Evolutionary conservation across 1,140 invertebrate genomes (phyloP).

Genomic region (Diuraphis noxia): DNA sequence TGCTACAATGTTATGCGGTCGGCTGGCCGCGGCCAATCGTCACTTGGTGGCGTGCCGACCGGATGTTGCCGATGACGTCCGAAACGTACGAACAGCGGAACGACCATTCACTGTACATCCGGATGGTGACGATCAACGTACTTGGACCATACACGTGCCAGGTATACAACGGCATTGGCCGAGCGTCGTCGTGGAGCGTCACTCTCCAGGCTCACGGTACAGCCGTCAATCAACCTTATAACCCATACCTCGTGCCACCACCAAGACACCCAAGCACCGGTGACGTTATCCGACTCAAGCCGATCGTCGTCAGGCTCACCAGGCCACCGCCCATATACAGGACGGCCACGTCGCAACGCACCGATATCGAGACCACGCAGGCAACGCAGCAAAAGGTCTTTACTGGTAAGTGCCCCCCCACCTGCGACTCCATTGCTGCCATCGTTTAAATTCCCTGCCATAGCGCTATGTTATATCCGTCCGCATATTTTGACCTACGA

Average conservation of each 20-base stretch:
- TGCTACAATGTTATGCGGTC: slow-evolving; percentile 78
- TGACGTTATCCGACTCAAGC: slow-evolving; percentile 54
- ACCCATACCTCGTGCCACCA: slow-evolving; percentile 60
- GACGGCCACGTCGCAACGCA: not conserved
- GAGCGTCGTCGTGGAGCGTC: slow-evolving; percentile 74
- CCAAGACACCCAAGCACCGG: slow-evolving; percentile 57
- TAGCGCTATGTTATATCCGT: not conserved
- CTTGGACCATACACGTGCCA: slow-evolving; percentile 85
- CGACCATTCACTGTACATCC: slow-evolving; percentile 75
- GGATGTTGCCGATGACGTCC: slow-evolving; percentile 71
- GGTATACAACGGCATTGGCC: slow-evolving; percentile 80
- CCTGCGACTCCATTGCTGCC: not conserved
- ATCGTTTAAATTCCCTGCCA: not conserved
- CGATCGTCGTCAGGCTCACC: slow-evolving; percentile 37
- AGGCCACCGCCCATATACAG: slow-evolving; percentile 56
- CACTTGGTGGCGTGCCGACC: slow-evolving; percentile 83
- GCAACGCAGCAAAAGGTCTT: slow-evolving; percentile 55
- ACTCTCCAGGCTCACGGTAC: slow-evolving; percentile 72
- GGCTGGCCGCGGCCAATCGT: slow-evolving; percentile 80
- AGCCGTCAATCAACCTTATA: slow-evolving; percentile 63
- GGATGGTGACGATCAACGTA: slow-evolving; percentile 70
- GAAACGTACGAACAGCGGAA: slow-evolving; percentile 73
- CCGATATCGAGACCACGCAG: not conserved
- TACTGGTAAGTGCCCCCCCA: slow-evolving; percentile 56
- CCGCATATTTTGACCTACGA: not conserved